These are phyloP conservation scores for Apodemus agrarius DNA, from an alignment of 2,797 vertebrate species.

Conservation along the genomic window DNA sequence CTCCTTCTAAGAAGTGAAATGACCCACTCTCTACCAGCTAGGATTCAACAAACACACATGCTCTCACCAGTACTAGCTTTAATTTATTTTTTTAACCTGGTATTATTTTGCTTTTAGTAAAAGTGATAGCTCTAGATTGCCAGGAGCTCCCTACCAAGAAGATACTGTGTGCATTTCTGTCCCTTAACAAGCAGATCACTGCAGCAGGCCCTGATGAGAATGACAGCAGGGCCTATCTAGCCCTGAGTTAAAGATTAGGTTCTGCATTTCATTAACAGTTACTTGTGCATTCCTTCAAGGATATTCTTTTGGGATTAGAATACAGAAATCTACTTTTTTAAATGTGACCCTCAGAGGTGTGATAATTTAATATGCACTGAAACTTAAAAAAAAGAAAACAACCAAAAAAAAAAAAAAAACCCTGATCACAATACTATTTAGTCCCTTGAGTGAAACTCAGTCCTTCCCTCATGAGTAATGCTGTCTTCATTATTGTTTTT, in stretches of 20 bases:
- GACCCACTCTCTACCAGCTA: background rate
- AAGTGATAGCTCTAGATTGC: background rate
- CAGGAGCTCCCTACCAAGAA: background rate
- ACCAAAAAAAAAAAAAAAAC: background rate
- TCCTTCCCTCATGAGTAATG: slow-evolving; percentile 70
- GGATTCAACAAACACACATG: background rate
- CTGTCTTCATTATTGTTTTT: slow-evolving; percentile 73
- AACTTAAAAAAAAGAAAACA: slow-evolving; percentile 51
- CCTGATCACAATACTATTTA: slow-evolving; percentile 44
- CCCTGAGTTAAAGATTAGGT: background rate
- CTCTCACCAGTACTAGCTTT: background rate
- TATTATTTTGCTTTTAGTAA: background rate
- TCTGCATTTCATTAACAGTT: slow-evolving; percentile 26
- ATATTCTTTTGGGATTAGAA: background rate
- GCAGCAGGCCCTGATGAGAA: background rate
- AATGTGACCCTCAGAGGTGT: background rate
- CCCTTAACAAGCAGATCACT: background rate
- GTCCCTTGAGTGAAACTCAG: slow-evolving; percentile 57
- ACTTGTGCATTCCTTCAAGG: background rate
- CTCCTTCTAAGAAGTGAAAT: background rate
- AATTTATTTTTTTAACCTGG: background rate
- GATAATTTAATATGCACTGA: slow-evolving; percentile 64
- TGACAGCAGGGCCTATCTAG: background rate
- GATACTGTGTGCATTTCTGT: background rate
- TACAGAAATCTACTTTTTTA: slow-evolving; percentile 34